phyloP scores from a whole-genome alignment of 2,113 vertebrate species.

The Tricholaema leucomelas region DNA sequence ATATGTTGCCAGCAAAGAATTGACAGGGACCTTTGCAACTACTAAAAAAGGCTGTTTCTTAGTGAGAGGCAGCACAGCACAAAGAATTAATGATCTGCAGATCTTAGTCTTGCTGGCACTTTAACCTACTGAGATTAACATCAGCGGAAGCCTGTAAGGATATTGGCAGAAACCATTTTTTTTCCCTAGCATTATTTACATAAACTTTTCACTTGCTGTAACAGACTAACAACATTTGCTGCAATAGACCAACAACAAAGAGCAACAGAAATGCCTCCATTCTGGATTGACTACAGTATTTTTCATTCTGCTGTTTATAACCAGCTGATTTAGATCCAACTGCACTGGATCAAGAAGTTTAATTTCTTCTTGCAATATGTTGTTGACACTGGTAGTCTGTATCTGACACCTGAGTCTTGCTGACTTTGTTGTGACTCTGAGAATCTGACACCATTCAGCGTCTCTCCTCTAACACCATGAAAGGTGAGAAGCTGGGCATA shows the following conservation, averaged over 20 bases:
- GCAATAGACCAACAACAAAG: not conserved
- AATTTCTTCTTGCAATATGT: not conserved
- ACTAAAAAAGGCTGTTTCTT: conserved; percentile 25
- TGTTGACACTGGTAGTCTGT: not conserved
- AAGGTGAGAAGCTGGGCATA: not conserved
- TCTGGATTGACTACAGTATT: not conserved
- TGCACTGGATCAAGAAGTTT: not conserved
- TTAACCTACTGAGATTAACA: not conserved
- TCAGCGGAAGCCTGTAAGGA: not conserved
- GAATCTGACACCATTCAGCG: not conserved
- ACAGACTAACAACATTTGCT: not conserved
- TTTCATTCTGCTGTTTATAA: not conserved
- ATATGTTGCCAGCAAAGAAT: not conserved
- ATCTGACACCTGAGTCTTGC: not conserved
- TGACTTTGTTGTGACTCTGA: not conserved
- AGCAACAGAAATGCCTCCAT: not conserved
- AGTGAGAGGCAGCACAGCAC: not conserved
- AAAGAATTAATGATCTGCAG: not conserved
- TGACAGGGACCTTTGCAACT: not conserved
- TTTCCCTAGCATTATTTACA: not conserved
- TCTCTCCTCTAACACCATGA: not conserved
- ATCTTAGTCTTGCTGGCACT: not conserved
- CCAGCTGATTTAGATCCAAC: not conserved
- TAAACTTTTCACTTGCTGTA: not conserved
- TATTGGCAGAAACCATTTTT: not conserved